These are phyloP conservation scores for Teleogryllus occipitalis DNA, from an alignment of 1,140 invertebrate species.

Conservation along the genomic window DNA sequence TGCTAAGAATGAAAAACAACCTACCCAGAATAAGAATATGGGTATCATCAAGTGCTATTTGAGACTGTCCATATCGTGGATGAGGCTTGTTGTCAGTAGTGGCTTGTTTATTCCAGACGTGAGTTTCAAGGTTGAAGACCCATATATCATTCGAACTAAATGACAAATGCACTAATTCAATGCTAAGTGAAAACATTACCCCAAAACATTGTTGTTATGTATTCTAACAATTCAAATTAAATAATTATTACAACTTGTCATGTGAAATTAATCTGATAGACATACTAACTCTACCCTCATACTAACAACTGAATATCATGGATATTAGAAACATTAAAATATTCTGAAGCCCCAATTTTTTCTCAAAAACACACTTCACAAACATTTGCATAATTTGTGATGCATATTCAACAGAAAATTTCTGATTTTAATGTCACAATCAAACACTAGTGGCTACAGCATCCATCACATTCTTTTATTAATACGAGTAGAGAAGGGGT, in stretches of 20 bases:
- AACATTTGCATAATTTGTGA: neutral
- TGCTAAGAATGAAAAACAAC: neutral
- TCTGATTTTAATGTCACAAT: no score
- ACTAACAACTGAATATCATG: neutral
- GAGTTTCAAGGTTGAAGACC: slow-evolving; percentile 72
- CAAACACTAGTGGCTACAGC: no score
- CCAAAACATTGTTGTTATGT: no score
- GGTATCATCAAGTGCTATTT: slow-evolving; percentile 48
- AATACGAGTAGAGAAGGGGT: no score
- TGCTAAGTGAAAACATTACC: neutral
- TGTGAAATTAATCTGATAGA: no score
- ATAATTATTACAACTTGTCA: no score
- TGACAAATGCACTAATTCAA: neutral
- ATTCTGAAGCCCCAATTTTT: slow-evolving; percentile 7
- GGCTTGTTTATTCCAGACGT: slow-evolving; percentile 67
- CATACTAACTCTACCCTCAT: no score
- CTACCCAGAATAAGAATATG: slow-evolving; percentile 62
- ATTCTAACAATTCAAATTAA: no score
- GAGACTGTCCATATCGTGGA: slow-evolving; percentile 82
- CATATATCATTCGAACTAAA: slow-evolving; percentile 78
- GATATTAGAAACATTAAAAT: neutral
- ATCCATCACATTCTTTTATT: no score
- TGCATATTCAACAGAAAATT: no score
- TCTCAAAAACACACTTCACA: neutral
- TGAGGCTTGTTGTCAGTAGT: slow-evolving; percentile 59